Base-by-base conservation (phyloP, 2,113 vertebrate species). In the Salvelinus sp. region DNA sequence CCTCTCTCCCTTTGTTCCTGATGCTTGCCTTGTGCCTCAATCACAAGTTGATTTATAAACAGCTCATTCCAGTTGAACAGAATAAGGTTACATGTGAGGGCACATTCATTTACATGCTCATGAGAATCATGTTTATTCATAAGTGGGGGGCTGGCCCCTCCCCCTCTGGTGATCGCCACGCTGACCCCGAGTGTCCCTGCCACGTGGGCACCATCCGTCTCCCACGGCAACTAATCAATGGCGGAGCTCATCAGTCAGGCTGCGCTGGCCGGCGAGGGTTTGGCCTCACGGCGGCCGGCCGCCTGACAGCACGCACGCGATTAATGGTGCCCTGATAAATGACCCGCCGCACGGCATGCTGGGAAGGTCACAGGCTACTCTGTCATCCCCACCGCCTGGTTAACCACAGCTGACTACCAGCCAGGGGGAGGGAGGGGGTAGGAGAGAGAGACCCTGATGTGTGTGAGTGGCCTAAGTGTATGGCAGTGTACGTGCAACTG, bases 191-290 rank as follows among this genome's bases (percentile, higher is more conserved):
- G 90, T 93, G 95, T 96, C 95, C 94, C 95, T 96, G 94, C 94
- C 94, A 94, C 95, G 94, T 89, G 94, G 92, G 94, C 92, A 91
- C 96, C 96, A 97, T 98, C 95, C 92, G 94, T 98, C 96, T 97
- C 92, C 82, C 85, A 85, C 89, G 94, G 93, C 94, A 95, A 96
- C 94, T 96, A 97, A 98, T 98, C 96, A 97, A 98, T 97, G 95
- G 92, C 86, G 89, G 88, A 91, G 92, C 90, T 96, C 95, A 97
- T 98, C 96, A 95, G 95, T 97, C 96, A 97, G 86, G 91, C 75
- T 82, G 90, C 85, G 92, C 94, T 86, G 88, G 50, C 87, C 69
- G 86, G 91, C 91, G 86, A 60, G 84, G 79, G 85, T 90, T 74
- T 91, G 83, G 44, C 90, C 89, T 7, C 79, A 88, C 33, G 18